These are phyloP conservation scores for Hippolais icterina DNA, from an alignment of 2,113 vertebrate genomes.

Conservation along the genomic window DNA sequence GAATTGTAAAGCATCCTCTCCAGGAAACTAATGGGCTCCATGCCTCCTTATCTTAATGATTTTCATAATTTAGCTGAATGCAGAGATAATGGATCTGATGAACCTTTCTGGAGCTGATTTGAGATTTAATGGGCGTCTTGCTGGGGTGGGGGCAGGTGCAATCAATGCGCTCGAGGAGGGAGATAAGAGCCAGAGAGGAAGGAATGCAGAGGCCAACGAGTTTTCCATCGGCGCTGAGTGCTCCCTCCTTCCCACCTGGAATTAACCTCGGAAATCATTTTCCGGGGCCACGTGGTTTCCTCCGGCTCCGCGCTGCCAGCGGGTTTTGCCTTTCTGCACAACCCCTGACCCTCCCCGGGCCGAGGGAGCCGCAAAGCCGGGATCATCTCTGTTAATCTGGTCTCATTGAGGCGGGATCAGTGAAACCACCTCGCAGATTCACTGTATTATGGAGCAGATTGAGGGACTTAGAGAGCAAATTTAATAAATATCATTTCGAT, in stretches of 20 bases:
- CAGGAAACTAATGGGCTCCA: constrained; percentile 53
- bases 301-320: background rate
- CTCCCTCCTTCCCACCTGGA: constrained; percentile 38
- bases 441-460: constrained; percentile 68
- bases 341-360: constrained; percentile 47
- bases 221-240: background rate
- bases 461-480: constrained; percentile 67
- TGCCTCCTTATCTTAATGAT: constrained; percentile 59
- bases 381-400: constrained; percentile 70
- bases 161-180: background rate
- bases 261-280: background rate
- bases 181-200: background rate
- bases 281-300: background rate
- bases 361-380: constrained; percentile 45
- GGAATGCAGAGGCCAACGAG: background rate
- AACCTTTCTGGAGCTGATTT: constrained; percentile 56
- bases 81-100: constrained; percentile 60
- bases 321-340: background rate
- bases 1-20: constrained; percentile 16
- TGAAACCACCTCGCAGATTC: constrained; percentile 60
- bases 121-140: constrained; percentile 42
- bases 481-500: constrained; percentile 69
- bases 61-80: constrained; percentile 64
- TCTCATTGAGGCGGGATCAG: constrained; percentile 59
- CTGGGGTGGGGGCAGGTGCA: constrained; percentile 32